These are phyloP conservation scores for Lycophotia porphyrea DNA, from an alignment of 2,888 invertebrate species.

Conservation along the genomic window DNA sequence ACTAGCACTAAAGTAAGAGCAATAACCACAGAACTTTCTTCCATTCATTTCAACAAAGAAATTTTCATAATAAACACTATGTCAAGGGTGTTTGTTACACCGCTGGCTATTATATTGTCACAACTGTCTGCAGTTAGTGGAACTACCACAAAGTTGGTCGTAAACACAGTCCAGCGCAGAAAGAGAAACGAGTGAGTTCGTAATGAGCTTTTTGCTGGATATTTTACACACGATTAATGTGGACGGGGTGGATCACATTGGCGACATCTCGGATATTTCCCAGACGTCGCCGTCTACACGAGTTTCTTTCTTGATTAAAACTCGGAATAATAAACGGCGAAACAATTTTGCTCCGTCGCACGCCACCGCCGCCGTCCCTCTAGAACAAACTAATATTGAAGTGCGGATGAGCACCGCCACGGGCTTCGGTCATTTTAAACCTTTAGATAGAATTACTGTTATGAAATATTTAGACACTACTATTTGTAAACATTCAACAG, in stretches of 20 bases:
- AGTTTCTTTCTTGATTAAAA: conserved; percentile 88
- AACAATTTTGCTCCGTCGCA: conserved; percentile 83
- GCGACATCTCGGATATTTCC: conserved; percentile 78
- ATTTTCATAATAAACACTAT: conserved; percentile 60
- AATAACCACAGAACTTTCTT: conserved; percentile 52
- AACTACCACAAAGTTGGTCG: conserved; percentile 62
- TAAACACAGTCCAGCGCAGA: conserved; percentile 65
- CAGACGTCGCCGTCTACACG: conserved; percentile 76
- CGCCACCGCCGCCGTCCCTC: conserved; percentile 66
- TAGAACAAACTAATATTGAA: conserved; percentile 84
- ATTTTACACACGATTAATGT: conserved; percentile 83
- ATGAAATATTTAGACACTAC: conserved; percentile 59
- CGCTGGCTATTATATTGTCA: conserved; percentile 53
- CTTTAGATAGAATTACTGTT: conserved; percentile 53
- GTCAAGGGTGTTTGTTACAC: conserved; percentile 51
- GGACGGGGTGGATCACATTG: conserved; percentile 74
- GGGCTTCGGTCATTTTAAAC: conserved; percentile 70
- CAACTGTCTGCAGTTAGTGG: conserved; percentile 63
- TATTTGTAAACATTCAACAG: conserved; percentile 45
- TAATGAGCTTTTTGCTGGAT: conserved; percentile 76
- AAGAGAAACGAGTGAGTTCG: conserved; percentile 65
- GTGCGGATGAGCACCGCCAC: conserved; percentile 73
- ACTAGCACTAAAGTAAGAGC: conserved; percentile 36
- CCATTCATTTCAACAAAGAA: conserved; percentile 54
- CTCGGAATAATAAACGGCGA: conserved; percentile 87